Evolutionary conservation across 2,888 invertebrate genomes (phyloP), one percentile per base, ranked within the genome.

Genomic region (Beris morrisii): DNA sequence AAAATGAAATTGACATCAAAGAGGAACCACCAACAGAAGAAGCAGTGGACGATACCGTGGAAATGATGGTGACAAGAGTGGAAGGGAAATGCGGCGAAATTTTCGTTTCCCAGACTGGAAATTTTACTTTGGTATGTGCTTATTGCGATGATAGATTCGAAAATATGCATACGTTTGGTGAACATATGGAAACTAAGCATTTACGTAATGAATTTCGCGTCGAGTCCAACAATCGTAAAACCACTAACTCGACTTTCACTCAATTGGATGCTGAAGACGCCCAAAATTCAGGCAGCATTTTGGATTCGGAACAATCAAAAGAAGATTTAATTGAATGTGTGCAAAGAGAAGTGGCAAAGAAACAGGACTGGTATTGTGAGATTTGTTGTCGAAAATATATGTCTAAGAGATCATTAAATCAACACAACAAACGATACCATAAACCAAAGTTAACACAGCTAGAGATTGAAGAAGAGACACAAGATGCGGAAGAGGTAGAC

Each of bases 1-100:
- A 22, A 22, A 3, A 22, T 22, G 22, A 22, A 22, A 22, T 22
- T 22, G 22, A 22, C 22, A 22, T 22, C 22, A 22, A 22, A 22
- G 22, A 22, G 22, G 22, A 22, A 3, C 22, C 22, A 22, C 1
- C 22, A 22, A n/a, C n/a, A n/a, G n/a, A n/a, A n/a, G 22, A 22
- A 22, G 22, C 1, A 22, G 22, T 2, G 22, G 22, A 22, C 22
- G 22, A 22, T 22, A 22, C 22, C 9, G 1, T 3, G 3, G 32
- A 4, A 52, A 53, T 59, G 15, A 28, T 12, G 12, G 59, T 58
- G 7, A 63, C 67, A 7, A 71, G 70, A 30, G 50, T 31, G n/a
- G 67, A 72, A 11, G 53, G 32, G 30, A 70, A 69, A 12, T 68
- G 68, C 43, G 68, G 68, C 5, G 68, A 65, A 50, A 61, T 68